Conservation (phyloP, 2,113 vertebrate genomes). For the Actenoides lindsayi region DNA sequence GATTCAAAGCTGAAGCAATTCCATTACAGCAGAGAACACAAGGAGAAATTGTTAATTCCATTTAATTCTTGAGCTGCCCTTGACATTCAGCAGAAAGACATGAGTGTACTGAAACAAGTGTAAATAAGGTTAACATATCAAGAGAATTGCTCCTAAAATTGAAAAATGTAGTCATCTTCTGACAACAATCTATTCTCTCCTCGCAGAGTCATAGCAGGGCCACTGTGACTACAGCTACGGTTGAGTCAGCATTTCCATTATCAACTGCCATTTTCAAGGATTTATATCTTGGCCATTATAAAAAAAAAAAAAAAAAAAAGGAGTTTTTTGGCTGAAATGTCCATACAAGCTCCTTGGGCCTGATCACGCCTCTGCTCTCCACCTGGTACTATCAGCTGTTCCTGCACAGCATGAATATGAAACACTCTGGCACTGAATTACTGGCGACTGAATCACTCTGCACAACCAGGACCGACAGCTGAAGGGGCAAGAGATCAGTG, state of each 20-base stretch:
- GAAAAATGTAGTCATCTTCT: background rate
- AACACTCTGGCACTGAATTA: background rate
- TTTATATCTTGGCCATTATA: background rate
- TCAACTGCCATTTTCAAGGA: background rate
- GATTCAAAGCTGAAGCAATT: background rate
- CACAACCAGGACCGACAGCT: background rate
- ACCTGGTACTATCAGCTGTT: background rate
- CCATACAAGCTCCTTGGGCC: background rate
- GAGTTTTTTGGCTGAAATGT: background rate
- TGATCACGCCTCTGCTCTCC: background rate
- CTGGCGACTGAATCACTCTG: rapidly evolving
- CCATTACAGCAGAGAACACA: background rate
- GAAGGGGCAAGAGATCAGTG: background rate
- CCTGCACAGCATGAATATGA: background rate
- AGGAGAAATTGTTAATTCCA: background rate
- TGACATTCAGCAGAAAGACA: constrained; percentile 31
- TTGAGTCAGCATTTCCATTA: constrained; percentile 26
- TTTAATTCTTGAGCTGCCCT: constrained; percentile 22
- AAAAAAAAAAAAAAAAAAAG: background rate
- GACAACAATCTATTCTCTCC: background rate
- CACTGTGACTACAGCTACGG: background rate
- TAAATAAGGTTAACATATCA: constrained; percentile 37
- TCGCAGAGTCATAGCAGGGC: background rate
- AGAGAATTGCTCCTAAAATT: constrained; percentile 33
- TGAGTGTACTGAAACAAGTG: background rate